Evolutionary conservation across 2,113 vertebrate genomes (phyloP).

Genomic region (Psilopsiagon aymara): DNA sequence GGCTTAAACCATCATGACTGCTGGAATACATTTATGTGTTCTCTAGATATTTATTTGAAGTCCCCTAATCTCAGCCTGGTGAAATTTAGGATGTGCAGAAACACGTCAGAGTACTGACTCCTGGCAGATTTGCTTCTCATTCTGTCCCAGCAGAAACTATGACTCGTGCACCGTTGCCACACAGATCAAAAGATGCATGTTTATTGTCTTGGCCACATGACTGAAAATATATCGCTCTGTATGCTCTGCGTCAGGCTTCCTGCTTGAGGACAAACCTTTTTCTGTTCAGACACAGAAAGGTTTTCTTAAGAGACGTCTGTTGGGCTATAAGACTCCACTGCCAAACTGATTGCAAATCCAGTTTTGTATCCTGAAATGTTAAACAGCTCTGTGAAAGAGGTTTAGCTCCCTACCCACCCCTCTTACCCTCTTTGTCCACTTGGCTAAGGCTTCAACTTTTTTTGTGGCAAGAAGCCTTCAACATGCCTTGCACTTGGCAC

Average conservation of each 20-base stretch:
- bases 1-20: constrained; percentile 69
- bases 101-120: constrained; percentile 56
- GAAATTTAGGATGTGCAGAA: constrained; percentile 75
- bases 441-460: not conserved
- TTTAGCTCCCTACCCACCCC: constrained; percentile 17
- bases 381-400: constrained; percentile 40
- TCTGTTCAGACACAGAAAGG: constrained; percentile 71
- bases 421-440: not conserved
- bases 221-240: constrained; percentile 64
- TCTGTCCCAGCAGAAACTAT: constrained; percentile 55
- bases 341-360: constrained; percentile 70
- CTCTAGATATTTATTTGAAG: constrained; percentile 75
- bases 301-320: constrained; percentile 63
- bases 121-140: constrained; percentile 70
- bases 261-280: constrained; percentile 72
- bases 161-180: constrained; percentile 27
- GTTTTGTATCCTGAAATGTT: constrained; percentile 44
- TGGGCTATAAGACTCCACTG: constrained; percentile 13
- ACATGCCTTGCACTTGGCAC: not conserved
- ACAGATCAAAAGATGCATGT: constrained; percentile 74
- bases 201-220: constrained; percentile 75
- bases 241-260: constrained; percentile 59
- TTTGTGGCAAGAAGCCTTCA: constrained; percentile 2
- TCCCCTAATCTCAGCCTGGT: constrained; percentile 58
- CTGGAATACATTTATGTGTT: constrained; percentile 70